phyloP scores from a whole-genome alignment of 2,113 vertebrate species.

The Fregata magnificens region DNA sequence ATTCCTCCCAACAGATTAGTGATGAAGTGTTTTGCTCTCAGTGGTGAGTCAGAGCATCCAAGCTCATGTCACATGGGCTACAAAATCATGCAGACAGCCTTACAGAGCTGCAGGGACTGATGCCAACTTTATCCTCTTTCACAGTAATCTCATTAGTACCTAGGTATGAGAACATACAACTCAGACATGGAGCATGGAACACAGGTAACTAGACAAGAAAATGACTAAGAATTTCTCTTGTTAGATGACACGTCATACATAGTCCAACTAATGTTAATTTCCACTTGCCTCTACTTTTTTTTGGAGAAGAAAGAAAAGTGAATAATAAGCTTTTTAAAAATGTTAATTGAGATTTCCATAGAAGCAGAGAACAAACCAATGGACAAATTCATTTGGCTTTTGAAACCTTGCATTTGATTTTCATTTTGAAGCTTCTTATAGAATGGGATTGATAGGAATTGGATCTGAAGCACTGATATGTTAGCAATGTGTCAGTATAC shows the following conservation, averaged over 20 bases:
- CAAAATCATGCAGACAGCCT: not conserved
- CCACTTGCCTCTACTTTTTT: not conserved
- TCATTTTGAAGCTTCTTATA: not conserved
- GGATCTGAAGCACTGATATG: not conserved
- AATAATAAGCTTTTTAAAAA: not conserved
- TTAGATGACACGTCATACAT: not conserved
- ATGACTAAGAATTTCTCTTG: not conserved
- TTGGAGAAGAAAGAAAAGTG: not conserved
- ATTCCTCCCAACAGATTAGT: not conserved
- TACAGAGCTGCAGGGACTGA: not conserved
- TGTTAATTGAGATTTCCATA: not conserved
- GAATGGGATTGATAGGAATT: not conserved
- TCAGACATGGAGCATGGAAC: not conserved
- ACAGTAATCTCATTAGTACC: not conserved
- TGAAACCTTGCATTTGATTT: not conserved
- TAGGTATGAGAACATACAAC: not conserved
- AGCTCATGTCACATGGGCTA: not conserved
- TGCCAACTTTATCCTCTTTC: not conserved
- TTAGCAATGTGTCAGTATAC: not conserved
- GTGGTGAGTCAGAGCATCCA: not conserved
- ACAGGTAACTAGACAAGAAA: not conserved
- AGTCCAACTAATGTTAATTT: not conserved
- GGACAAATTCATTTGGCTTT: not conserved
- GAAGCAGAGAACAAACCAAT: not conserved
- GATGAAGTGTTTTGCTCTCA: not conserved